Evolutionary conservation across 2,113 vertebrate genomes (phyloP), one percentile per base, ranked within the genome.

Genomic region (Zosterops borbonicus): DNA sequence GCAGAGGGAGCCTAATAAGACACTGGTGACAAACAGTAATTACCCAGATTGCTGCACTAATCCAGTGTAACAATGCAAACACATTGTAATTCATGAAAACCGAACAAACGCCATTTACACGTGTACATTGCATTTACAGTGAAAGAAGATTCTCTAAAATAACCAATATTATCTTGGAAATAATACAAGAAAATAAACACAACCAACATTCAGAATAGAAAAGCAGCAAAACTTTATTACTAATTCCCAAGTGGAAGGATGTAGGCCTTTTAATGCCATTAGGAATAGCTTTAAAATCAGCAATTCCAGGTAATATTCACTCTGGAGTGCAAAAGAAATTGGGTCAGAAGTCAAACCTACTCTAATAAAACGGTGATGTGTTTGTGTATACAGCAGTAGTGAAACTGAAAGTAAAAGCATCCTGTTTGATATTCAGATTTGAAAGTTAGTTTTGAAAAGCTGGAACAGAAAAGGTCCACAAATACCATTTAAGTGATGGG

Each of bases 21-120:
- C 75, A 49, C n/a, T 39, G 52, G 60, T 67, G 41, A 50, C 90
- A 95, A 94, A 86, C 5, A 93, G 42, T 55, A 88, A 95, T 97
- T 94, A 96, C 31, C 63, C 50, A 65, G 47, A 50, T 95, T 83
- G 83, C 59, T 67, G 70, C 78, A 62, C 35, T 83, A 88, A 94
- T 85, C 70, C 60, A 33, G 63, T 59, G 20, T 64, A 89, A 85
- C 65, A 87, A 87, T 79, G 58, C 58, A 85, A n/a, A 83, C 14
- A 24, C 65, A 14, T 47, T 81, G 33, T 82, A 87, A 94, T 79
- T 94, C 86, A 39, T 29, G 9, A 78, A 75, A 91, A 55, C 29
- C 69, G 89, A 96, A 89, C 69, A 84, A 70, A 67, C 67, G 14
- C n/a, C 17, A 28, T 53, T 76, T 22, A 63, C 37, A 71, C 56